A percentile compares a stretch with the other conserved stretches of the same genome.
These are phyloP conservation scores for Pongo pygmaeus DNA, from an alignment of 2,113 vertebrate species.

Conservation along the genomic window DNA sequence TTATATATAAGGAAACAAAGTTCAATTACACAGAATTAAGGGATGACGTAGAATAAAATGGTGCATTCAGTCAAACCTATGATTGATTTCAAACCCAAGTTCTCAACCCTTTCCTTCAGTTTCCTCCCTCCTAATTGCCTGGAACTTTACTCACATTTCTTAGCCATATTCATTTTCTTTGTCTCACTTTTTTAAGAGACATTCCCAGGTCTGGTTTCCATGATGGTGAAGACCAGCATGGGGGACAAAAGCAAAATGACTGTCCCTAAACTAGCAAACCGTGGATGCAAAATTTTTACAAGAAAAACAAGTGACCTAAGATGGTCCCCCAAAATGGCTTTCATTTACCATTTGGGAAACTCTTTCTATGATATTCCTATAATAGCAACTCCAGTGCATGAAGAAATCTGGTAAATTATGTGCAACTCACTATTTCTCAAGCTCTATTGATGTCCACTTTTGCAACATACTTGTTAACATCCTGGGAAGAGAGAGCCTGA, in stretches of 20 bases:
- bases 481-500: not conserved
- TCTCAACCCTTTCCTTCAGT: not conserved
- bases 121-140: not conserved
- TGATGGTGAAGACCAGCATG: not conserved
- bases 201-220: not conserved
- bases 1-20: not conserved
- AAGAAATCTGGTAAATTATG: not conserved
- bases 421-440: not conserved
- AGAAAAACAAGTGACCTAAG: not conserved
- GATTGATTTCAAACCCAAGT: not conserved
- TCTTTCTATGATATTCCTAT: not conserved
- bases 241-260: not conserved
- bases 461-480: not conserved
- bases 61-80: not conserved
- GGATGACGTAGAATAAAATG: not conserved
- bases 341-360: not conserved
- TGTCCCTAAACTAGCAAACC: not conserved
- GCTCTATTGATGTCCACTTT: not conserved
- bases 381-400: not conserved
- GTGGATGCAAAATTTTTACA: not conserved
- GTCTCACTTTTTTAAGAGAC: not conserved
- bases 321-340: not conserved
- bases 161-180: not conserved
- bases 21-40: not conserved
- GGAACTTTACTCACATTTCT: not conserved